Evolutionary conservation across 2,888 invertebrate species (phyloP).

Genomic region (Heliconius cydno): DNA sequence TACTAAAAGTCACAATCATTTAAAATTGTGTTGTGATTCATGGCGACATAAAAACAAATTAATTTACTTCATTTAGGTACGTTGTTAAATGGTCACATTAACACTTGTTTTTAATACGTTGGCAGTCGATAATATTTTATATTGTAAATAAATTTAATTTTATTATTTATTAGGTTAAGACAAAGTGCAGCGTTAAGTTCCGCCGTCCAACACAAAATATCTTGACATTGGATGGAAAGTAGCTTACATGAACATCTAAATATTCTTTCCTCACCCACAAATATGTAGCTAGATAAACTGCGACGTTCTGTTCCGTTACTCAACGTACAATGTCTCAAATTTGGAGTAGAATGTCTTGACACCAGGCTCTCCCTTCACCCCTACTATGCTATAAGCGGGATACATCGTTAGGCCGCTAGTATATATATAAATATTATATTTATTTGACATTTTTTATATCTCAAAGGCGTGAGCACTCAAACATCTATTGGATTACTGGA

Average conservation of each 20-base stretch:
- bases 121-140: too few relatives aligned
- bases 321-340: too few relatives aligned
- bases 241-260: neutral
- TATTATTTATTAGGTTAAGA: neutral
- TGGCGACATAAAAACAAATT: constrained; percentile 23
- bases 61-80: neutral
- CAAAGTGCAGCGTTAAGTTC: neutral
- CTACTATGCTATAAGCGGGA: too few relatives aligned
- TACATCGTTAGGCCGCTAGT: too few relatives aligned
- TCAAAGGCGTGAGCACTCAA: constrained; percentile 53
- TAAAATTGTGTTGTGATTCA: constrained; percentile 18
- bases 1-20: constrained; percentile 25
- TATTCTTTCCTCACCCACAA: too few relatives aligned
- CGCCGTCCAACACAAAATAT: neutral
- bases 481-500: constrained; percentile 59
- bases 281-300: too few relatives aligned
- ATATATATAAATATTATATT: too few relatives aligned
- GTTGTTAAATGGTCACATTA: neutral
- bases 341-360: too few relatives aligned
- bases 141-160: too few relatives aligned
- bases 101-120: neutral
- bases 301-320: too few relatives aligned
- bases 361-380: too few relatives aligned
- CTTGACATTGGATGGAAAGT: neutral
- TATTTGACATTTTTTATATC: neutral